Base-by-base conservation (phyloP, 2,888 invertebrate genomes). In the Drosophila austrosaltans region DNA sequence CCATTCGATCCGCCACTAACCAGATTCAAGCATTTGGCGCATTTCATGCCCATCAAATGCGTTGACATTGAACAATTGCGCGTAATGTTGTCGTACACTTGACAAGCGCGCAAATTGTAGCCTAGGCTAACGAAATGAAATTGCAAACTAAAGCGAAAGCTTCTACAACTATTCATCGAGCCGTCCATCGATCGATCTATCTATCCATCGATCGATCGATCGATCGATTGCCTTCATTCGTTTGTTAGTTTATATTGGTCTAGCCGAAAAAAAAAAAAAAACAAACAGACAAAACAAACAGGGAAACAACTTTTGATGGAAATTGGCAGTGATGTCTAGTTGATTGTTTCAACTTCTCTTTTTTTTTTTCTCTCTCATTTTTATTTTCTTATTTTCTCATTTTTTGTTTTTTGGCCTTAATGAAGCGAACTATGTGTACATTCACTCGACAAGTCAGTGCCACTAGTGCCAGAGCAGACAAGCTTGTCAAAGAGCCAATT, bases 71-170 rank as follows among this genome's bases (percentile, higher is more conserved):
- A 87, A 87, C 86, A 87, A 87, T 87, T 87, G 89, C 86, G 86
- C 89, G 89, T 87, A 87, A 87, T 87, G 86, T 87, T 87, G 86
- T 87, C 86, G 89, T 87, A 88, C 86, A 87, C 81, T 88, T 87
- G 86, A 87, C 86, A 87, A 87, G 89, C 89, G 86, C 86, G 86
- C 89, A 87, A 87, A 87, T 87, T 87, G 86, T 87, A 82, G 82
- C 75, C 75, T 75, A 69, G 81, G 76, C 66, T 53, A 68, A 72
- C 30, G 56, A 57, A 67, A 54, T 53, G 61, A 42, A 68, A 68
- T 74, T 36, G 53, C 40, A 58, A 48, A 62, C 36, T 79, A 72
- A 78, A 75, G 82, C 87, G 82, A 82, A 82, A 87, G 82, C 82
- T 69, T 22, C 44, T 36, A 12, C 32, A 32, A 40, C 53, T 5